These are phyloP conservation scores for Nothura maculosa DNA, from an alignment of 2,797 vertebrate species.

Conservation along the genomic window DNA sequence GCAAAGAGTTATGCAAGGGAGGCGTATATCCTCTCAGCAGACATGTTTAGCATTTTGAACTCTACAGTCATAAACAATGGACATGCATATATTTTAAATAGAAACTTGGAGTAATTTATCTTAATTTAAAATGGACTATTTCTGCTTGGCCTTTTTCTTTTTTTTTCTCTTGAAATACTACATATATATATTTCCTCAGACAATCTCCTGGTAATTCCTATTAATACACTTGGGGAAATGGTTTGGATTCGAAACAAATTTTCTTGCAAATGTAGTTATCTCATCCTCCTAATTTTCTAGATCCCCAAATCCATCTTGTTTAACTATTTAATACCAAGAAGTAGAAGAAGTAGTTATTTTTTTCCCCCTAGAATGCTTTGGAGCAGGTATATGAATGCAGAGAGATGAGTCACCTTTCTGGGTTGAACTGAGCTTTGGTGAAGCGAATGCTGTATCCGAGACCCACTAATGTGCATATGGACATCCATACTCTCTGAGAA, in stretches of 20 bases:
- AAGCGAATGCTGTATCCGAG: background rate
- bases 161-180: slow-evolving; percentile 27
- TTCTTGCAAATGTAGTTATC: slow-evolving; percentile 58
- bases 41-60: slow-evolving; percentile 46
- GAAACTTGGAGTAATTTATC: slow-evolving; percentile 60
- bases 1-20: slow-evolving; percentile 19
- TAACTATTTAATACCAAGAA: slow-evolving; percentile 55
- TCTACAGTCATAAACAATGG: slow-evolving; percentile 44
- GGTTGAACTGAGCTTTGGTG: rapidly evolving
- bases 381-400: rapidly evolving
- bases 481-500: rapidly evolving
- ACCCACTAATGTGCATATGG: rapidly evolving
- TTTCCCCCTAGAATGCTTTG: background rate
- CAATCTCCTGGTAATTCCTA: slow-evolving; percentile 65
- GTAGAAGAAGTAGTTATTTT: background rate
- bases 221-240: slow-evolving; percentile 63
- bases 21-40: slow-evolving; percentile 41
- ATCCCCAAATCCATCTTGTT: slow-evolving; percentile 34
- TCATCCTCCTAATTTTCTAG: slow-evolving; percentile 50
- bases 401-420: background rate
- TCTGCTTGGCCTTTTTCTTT: background rate
- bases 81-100: slow-evolving; percentile 56
- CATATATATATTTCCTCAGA: slow-evolving; percentile 62
- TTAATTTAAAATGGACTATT: slow-evolving; percentile 70
- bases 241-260: slow-evolving; percentile 73